Evolutionary conservation across 2,797 vertebrate genomes (phyloP).

Genomic region (Hypotaenidia philippensis): DNA sequence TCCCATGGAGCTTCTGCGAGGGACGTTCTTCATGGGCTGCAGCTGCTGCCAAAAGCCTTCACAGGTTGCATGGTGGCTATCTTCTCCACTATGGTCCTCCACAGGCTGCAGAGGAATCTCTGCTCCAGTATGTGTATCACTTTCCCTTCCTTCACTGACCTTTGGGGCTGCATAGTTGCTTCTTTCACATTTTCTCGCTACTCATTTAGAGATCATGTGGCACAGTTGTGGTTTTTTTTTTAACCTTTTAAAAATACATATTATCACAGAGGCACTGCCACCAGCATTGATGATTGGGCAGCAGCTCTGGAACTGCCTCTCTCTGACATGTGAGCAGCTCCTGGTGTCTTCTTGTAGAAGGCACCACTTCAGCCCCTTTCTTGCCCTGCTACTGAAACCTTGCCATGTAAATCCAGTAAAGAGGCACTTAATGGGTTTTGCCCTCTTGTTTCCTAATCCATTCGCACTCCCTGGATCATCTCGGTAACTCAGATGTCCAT

Average conservation of each 20-base stretch:
- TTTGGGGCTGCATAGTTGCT: background rate
- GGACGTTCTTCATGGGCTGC: background rate
- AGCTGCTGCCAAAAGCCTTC: background rate
- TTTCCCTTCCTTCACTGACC: background rate
- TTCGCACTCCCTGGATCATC: background rate
- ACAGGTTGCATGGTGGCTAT: background rate
- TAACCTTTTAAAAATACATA: background rate
- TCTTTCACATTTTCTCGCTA: background rate
- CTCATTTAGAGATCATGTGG: background rate
- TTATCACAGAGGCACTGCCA: background rate
- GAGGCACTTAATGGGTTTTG: background rate
- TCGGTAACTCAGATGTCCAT: background rate
- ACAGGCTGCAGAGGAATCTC: background rate
- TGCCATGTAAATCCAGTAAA: background rate
- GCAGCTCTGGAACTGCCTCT: background rate
- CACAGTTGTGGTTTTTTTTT: background rate
- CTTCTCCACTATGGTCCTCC: background rate
- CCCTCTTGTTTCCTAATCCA: background rate
- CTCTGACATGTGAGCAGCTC: background rate
- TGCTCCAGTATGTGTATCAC: fast-evolving
- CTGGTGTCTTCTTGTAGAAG: background rate
- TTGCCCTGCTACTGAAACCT: fast-evolving
- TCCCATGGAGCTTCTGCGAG: fast-evolving
- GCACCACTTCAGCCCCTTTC: background rate
- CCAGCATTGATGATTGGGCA: fast-evolving